Evolutionary conservation across 2,113 vertebrate species (phyloP), one percentile per base, ranked within the genome.

Genomic region (Piprites chloris): DNA sequence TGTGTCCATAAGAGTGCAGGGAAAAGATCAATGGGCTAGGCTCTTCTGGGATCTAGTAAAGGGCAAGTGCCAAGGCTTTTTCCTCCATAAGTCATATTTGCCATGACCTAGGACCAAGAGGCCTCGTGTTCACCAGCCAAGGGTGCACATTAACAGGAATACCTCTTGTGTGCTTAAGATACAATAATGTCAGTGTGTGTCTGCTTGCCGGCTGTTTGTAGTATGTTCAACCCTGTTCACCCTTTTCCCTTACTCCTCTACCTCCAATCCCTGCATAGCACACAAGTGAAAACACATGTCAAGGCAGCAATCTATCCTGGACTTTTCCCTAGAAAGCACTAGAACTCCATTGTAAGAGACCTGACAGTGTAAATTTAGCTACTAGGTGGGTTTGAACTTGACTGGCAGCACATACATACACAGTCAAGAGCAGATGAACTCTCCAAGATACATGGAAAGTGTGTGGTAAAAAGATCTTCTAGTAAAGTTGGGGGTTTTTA

Each of bases 381-480:
- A 5, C 21, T 72, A 21, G 13, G 33, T 66, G 37, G 13, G 3
- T 85, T 59, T 94, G 76, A 35, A 78, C 33, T 44, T 18, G 27
- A 85, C 39, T 87, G 26, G 22, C 30, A 59, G 7, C 1, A 1
- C 1, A 5, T 17, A 47, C 18, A 55, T 20, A 65, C 0, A 1
- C 33, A 66, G 21, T 18, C 9, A 67, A 79, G 72, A 75, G 12
- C 33, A 88, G 39, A 47, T 39, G 21, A 87, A 53, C 35, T 80
- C 42, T 79, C 19, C 67, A 80, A 79, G 20, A 21, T 7, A 39
- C 12, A 23, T 47, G 30, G n/a, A 75, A 85, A 50, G 6, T 50
- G 16, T 41, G 30, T 63, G 21, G 37, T 11, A 91, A 55, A 87
- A 76, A 79, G 3, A 1, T 79, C 12, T 75, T 95, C 37, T 66